A percentile compares a stretch with the other conserved stretches of the same genome.
These are phyloP conservation scores for Smithornis capensis DNA, from an alignment of 2,113 vertebrate genomes.

Conservation along the genomic window DNA sequence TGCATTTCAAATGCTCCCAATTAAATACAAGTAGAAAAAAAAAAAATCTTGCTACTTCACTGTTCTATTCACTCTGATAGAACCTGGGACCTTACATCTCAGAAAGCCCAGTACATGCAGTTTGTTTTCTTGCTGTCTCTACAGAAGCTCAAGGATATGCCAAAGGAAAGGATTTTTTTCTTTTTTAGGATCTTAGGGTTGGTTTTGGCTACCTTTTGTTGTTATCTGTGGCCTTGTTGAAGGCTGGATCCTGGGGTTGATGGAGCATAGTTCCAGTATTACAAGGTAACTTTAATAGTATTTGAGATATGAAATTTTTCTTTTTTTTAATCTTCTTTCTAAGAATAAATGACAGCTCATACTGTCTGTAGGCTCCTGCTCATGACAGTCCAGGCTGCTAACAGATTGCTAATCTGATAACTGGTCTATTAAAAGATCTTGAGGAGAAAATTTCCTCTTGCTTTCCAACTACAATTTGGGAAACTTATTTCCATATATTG, in stretches of 20 bases:
- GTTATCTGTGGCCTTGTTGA: not conserved
- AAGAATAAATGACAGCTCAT: conserved; percentile 71
- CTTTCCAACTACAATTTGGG: not conserved
- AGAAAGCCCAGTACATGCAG: not conserved
- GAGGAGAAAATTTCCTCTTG: conserved; percentile 38
- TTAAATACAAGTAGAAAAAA: not conserved
- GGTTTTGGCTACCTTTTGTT: not conserved
- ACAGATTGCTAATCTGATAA: conserved; percentile 72
- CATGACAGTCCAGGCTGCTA: conserved; percentile 67
- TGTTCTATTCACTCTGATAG: not conserved
- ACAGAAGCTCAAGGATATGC: not conserved
- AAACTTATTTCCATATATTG: not conserved
- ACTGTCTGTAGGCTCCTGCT: conserved; percentile 67
- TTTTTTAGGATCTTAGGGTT: not conserved
- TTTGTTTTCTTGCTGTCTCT: not conserved
- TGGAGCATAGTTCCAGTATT: not conserved
- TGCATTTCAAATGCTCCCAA: not conserved
- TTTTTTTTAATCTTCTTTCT: conserved; percentile 36
- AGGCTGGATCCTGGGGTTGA: not conserved
- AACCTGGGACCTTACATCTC: not conserved
- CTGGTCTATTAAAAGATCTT: conserved; percentile 66
- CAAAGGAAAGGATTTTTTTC: not conserved
- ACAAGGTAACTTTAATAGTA: not conserved
- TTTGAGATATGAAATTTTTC: not conserved
- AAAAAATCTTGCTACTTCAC: not conserved